A percentile compares a stretch with the other conserved stretches of the same genome.
Conservation (phyloP, 2,113 vertebrate genomes). For the Oncorhynchus mykiss region DNA sequence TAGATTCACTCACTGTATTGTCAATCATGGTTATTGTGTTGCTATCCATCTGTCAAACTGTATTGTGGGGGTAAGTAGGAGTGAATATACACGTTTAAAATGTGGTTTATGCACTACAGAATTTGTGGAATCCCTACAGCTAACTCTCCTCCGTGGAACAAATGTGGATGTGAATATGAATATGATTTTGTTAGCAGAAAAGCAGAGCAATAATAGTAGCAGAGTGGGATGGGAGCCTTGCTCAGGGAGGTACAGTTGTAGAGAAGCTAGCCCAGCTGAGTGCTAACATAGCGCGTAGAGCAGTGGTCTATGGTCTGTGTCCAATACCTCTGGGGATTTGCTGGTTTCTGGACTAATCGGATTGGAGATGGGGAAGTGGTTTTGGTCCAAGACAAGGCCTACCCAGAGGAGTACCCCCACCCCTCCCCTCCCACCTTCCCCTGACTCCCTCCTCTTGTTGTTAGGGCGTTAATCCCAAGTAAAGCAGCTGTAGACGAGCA, state of each 20-base stretch:
- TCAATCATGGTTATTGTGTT: background rate
- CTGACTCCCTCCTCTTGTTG: slow-evolving; percentile 37
- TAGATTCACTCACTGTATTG: background rate
- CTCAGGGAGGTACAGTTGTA: background rate
- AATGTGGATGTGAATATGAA: background rate
- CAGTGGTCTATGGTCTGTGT: background rate
- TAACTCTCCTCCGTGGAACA: background rate
- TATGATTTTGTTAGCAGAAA: background rate
- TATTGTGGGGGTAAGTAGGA: background rate
- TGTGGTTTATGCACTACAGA: background rate
- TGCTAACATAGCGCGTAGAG: background rate
- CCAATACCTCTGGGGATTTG: slow-evolving; percentile 65
- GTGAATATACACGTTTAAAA: background rate
- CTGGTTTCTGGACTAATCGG: slow-evolving; percentile 71
- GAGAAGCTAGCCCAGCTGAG: background rate
- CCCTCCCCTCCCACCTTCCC: slow-evolving; percentile 3
- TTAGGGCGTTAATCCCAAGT: slow-evolving; percentile 60
- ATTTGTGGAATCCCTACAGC: no score
- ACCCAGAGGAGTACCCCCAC: slow-evolving; percentile 47
- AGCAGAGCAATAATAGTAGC: background rate
- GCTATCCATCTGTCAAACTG: background rate
- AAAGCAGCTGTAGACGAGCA: slow-evolving; percentile 51
- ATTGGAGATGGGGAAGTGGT: slow-evolving; percentile 62
- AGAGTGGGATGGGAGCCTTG: background rate
- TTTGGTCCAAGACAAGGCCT: slow-evolving; percentile 60